Evolutionary conservation across 1,140 invertebrate genomes (phyloP).

Genomic region (Apis dorsata): DNA sequence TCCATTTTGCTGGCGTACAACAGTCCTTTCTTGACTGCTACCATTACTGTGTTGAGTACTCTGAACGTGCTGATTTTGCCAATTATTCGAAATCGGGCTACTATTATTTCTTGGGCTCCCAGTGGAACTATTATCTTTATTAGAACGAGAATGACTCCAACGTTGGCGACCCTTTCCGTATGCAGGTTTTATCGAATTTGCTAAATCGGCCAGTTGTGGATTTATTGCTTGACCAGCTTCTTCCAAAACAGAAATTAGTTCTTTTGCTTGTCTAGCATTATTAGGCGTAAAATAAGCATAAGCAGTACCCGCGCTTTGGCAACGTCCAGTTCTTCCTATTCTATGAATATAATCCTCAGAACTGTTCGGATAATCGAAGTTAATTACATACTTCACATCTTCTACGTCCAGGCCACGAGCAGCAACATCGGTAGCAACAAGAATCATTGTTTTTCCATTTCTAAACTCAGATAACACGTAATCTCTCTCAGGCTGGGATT

Average conservation of each 20-base stretch:
- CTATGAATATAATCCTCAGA: constrained; percentile 99
- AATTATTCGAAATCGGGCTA: constrained; percentile 75
- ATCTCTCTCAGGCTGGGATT: constrained; percentile 97
- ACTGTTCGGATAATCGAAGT: constrained; percentile 98
- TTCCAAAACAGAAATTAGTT: constrained; percentile 92
- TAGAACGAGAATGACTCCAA: constrained; percentile 78
- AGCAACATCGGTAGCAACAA: constrained; percentile 99
- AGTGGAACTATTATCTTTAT: constrained; percentile 73
- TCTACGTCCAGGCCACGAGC: constrained; percentile 98
- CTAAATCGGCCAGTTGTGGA: constrained; percentile 85
- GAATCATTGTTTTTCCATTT: constrained; percentile 94
- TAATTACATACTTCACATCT: constrained; percentile 99
- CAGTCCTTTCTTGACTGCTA: constrained; percentile 61
- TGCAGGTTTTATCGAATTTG: constrained; percentile 78
- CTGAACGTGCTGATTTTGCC: constrained; percentile 70
- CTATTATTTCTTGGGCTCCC: constrained; percentile 75
- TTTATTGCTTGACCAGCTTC: constrained; percentile 96
- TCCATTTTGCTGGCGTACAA: constrained; percentile 72
- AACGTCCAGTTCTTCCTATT: constrained; percentile 97
- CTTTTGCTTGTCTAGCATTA: constrained; percentile 94
- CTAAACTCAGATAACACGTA: constrained; percentile 96
- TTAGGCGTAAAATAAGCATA: constrained; percentile 98
- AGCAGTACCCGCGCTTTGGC: constrained; percentile 95
- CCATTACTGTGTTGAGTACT: constrained; percentile 51
- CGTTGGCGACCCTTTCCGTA: constrained; percentile 79